A percentile compares a stretch with the other conserved stretches of the same genome.
These are phyloP conservation scores for Corvus moneduloides DNA, from an alignment of 2,113 vertebrate genomes.

Conservation along the genomic window DNA sequence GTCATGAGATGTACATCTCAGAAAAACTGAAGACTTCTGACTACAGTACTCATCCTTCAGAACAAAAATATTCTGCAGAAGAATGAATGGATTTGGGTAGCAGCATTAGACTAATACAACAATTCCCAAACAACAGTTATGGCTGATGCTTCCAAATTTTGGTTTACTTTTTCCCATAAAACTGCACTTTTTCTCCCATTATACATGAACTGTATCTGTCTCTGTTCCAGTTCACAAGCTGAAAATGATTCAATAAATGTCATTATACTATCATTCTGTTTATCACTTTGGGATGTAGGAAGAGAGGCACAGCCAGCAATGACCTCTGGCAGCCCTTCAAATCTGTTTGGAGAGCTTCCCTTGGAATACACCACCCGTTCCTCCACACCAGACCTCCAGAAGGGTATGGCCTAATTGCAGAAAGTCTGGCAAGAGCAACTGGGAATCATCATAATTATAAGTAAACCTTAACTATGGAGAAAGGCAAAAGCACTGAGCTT, in stretches of 20 bases:
- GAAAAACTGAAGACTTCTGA: background rate
- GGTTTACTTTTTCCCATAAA: background rate
- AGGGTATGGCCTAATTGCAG: background rate
- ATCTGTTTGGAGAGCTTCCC: background rate
- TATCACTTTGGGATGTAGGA: background rate
- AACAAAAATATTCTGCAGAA: background rate
- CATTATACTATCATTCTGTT: background rate
- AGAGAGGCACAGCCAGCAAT: background rate
- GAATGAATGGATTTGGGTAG: background rate
- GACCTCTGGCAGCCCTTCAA: background rate
- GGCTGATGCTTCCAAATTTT: background rate
- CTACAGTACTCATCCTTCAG: background rate
- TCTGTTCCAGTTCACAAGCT: background rate
- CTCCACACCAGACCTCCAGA: background rate
- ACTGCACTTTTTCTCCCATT: background rate
- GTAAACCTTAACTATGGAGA: background rate
- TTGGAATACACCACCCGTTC: background rate
- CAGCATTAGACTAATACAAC: background rate
- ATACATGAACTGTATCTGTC: background rate
- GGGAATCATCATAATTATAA: background rate
- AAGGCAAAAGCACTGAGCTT: background rate
- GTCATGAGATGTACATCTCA: background rate
- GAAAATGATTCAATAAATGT: background rate
- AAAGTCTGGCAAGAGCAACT: background rate
- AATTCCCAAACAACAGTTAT: background rate